phyloP scores from a whole-genome alignment of 2,113 vertebrate species.

The Ascaphus truei region DNA sequence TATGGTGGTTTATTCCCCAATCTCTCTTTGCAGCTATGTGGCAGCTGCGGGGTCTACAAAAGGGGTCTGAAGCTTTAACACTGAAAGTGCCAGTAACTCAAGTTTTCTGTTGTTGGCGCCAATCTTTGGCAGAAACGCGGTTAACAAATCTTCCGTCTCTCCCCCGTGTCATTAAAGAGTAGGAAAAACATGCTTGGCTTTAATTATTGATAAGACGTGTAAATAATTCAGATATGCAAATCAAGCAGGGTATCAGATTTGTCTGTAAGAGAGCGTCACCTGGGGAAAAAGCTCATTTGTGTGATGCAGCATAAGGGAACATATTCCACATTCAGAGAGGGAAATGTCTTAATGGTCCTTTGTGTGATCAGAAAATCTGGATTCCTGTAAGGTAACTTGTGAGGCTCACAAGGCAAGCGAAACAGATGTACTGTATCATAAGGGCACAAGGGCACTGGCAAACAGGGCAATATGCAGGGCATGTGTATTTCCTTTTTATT shows the following conservation, averaged over 20 bases:
- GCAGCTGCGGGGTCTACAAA: too few species aligned
- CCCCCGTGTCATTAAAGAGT: conserved; percentile 16
- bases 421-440: conserved; percentile 29
- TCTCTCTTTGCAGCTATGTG: too few species aligned
- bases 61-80: too few species aligned
- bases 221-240: conserved; percentile 38
- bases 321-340: conserved; percentile 30
- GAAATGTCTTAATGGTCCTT: conserved; percentile 32
- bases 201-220: conserved; percentile 36
- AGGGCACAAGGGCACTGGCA: neutral
- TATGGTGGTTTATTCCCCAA: too few species aligned
- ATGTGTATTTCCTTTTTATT: too few species aligned
- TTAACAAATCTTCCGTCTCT: too few species aligned
- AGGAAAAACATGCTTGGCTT: conserved; percentile 29
- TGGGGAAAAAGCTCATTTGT: conserved; percentile 38
- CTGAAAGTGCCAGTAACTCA: too few species aligned
- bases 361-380: conserved; percentile 32
- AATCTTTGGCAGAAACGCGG: too few species aligned
- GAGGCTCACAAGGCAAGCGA: neutral
- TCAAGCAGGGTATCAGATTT: conserved; percentile 30
- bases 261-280: conserved; percentile 33
- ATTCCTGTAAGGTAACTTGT: neutral
- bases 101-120: too few species aligned
- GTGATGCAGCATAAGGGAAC: conserved; percentile 29
- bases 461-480: too few species aligned